Percentiles rank a stretch among this genome's conserved stretches.
These are phyloP conservation scores for Gallinago nigripennis DNA, from an alignment of 2,797 vertebrate genomes.

Conservation along the genomic window DNA sequence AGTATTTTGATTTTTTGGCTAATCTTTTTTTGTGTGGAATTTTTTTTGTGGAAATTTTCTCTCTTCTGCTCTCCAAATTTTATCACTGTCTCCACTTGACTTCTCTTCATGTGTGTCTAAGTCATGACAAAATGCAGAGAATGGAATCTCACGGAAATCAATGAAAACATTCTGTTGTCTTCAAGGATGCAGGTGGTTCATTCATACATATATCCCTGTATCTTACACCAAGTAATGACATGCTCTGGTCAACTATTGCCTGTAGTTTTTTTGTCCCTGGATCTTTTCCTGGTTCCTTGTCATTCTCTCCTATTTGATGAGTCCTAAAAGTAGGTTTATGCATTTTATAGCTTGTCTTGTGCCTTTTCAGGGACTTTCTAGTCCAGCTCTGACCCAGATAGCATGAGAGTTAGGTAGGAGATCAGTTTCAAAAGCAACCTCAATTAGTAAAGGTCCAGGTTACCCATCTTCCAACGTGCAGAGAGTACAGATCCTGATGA, in stretches of 20 bases:
- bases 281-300: background rate
- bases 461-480: background rate
- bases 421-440: background rate
- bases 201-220: rapidly evolving
- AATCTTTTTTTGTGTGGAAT: background rate
- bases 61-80: background rate
- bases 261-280: background rate
- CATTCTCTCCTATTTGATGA: background rate
- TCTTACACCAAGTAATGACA: background rate
- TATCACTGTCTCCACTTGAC: background rate
- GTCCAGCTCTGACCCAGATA: background rate
- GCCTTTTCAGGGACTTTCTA: background rate
- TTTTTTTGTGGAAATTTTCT: background rate
- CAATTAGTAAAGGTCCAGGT: background rate
- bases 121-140: background rate
- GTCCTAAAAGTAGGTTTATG: background rate
- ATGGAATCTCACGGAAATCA: background rate
- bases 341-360: background rate
- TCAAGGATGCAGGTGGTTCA: background rate
- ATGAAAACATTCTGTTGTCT: background rate
- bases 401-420: background rate
- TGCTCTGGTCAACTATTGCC: background rate
- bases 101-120: background rate
- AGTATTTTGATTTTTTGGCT: background rate
- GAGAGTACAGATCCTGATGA: background rate